Conservation (phyloP, 2,797 vertebrate genomes). For the Alectoris magna region DNA sequence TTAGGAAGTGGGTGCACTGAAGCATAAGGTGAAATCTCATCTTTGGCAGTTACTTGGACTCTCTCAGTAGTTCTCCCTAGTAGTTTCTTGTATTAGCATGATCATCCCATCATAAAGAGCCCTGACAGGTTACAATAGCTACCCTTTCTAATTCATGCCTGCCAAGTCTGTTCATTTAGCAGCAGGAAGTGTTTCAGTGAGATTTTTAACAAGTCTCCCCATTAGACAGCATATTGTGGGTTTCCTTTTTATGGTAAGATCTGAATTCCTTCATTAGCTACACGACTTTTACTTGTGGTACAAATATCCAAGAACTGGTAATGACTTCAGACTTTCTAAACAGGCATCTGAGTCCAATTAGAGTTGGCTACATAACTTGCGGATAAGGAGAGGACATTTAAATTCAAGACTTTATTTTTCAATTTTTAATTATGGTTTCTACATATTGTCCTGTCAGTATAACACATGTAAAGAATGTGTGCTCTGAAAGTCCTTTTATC, state of each 20-base stretch:
- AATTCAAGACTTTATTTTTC: background rate
- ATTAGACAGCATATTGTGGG: background rate
- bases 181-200: background rate
- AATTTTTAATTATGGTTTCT: background rate
- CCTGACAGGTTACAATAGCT: background rate
- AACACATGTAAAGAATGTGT: background rate
- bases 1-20: background rate
- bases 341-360: background rate
- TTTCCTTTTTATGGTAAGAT: background rate
- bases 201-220: conserved; percentile 12
- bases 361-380: background rate
- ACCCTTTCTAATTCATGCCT: background rate
- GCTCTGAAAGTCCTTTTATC: background rate
- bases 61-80: background rate
- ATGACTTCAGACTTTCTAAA: background rate
- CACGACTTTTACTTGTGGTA: background rate
- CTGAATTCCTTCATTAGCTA: conserved; percentile 36
- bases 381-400: background rate
- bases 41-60: background rate
- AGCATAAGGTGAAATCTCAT: background rate
- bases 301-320: background rate
- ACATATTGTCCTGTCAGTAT: background rate
- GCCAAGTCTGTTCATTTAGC: conserved; percentile 21
- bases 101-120: background rate
- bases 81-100: background rate